Conservation (phyloP, 2,113 vertebrate species). For the Enhydra lutris region DNA sequence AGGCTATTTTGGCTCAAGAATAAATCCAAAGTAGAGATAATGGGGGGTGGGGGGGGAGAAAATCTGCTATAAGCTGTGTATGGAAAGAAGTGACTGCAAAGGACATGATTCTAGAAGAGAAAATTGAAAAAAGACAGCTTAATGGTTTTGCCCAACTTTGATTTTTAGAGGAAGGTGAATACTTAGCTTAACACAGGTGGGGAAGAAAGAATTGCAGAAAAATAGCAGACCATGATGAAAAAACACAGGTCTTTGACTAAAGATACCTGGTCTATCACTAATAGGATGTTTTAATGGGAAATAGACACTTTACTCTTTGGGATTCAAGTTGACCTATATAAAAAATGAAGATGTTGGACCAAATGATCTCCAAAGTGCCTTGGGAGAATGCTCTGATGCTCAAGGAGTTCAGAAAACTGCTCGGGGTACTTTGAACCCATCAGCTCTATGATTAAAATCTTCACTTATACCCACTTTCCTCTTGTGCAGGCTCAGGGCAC, state of each 20-base stretch:
- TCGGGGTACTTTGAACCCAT: not conserved
- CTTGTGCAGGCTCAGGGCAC: not conserved
- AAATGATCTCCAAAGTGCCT: not conserved
- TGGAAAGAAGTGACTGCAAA: not conserved
- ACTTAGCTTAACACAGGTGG: not conserved
- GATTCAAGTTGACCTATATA: not conserved
- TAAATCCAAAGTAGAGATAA: not conserved
- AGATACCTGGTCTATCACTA: not conserved
- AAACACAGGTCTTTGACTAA: not conserved
- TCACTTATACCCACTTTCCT: not conserved
- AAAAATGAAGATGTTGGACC: constrained; percentile 15
- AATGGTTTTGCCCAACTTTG: not conserved
- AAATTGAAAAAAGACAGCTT: not conserved
- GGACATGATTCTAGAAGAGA: not conserved
- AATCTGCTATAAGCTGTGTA: not conserved
- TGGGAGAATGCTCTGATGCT: not conserved
- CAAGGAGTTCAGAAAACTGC: not conserved
- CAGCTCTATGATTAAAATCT: not conserved
- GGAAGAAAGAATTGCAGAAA: not conserved
- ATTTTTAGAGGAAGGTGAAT: not conserved
- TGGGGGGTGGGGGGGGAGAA: rapidly evolving
- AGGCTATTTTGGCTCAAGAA: not conserved
- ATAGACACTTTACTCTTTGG: not conserved
- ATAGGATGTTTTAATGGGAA: not conserved
- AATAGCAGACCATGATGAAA: not conserved